These are phyloP conservation scores for Antheraea assamensis DNA, from an alignment of 2,888 invertebrate species.

Conservation along the genomic window DNA sequence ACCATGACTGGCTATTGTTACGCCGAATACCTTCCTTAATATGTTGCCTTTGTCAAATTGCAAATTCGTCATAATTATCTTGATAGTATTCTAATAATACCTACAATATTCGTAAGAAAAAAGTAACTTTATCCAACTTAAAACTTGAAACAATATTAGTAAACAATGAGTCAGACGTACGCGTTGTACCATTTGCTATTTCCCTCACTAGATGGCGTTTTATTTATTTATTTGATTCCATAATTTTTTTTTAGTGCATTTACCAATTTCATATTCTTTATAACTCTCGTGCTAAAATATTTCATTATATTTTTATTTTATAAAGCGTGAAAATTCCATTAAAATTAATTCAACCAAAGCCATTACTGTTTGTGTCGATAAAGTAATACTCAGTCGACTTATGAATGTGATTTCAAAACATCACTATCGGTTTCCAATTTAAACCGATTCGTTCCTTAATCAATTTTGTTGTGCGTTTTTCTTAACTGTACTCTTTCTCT, in stretches of 20 bases:
- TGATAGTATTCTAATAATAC: constrained; percentile 35
- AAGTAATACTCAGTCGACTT: constrained; percentile 78
- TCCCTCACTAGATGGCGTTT: constrained; percentile 62
- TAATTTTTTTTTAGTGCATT: constrained; percentile 32
- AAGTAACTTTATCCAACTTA: constrained; percentile 10
- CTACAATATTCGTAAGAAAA: constrained; percentile 26
- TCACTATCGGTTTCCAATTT: constrained; percentile 82
- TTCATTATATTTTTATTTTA: constrained; percentile 79
- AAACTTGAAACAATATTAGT: constrained; percentile 39
- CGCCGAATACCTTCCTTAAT: constrained; percentile 65
- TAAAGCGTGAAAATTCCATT: constrained; percentile 80
- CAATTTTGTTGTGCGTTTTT: constrained; percentile 78
- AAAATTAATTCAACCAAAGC: constrained; percentile 81
- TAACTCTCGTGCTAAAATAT: constrained; percentile 72
- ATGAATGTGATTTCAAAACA: constrained; percentile 82
- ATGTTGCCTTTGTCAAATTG: constrained; percentile 57
- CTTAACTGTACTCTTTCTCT: constrained; percentile 67
- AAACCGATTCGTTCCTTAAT: constrained; percentile 82
- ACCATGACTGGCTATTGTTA: constrained; percentile 73
- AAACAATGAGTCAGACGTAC: constrained; percentile 63
- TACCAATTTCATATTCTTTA: constrained; percentile 58
- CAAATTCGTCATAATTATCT: constrained; percentile 57
- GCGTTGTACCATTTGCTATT: constrained; percentile 53
- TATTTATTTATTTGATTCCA: constrained; percentile 39
- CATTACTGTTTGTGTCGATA: constrained; percentile 81